Evolutionary conservation across 2,888 invertebrate genomes (phyloP), one percentile per base, ranked within the genome.

Genomic region (Macrophya alboannulata): DNA sequence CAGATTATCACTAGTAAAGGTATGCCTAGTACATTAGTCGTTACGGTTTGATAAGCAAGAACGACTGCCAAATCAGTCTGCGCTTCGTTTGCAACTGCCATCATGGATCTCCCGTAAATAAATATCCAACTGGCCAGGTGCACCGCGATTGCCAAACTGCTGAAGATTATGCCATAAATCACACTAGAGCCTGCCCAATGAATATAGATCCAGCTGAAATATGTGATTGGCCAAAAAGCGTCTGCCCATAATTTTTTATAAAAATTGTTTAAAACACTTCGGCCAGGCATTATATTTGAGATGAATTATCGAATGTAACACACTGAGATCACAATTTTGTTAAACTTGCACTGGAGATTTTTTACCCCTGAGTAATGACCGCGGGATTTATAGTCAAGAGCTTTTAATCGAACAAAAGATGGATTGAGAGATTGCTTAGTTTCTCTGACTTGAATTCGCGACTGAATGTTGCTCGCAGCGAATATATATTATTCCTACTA

Each of bases 161-260:
- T 81, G 6, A 81, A 81, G 6, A 81, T 62, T 37, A 43, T 62
- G 12, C 59, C 62, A 9, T 10, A 59, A 51, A 62, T 43, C 43
- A 81, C 51, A 62, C 62, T 81, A 12, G 62, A 43, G 21, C 81
- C 81, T 15, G 21, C 40, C 62, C 81, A 81, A 59, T 81, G 62
- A 6, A 6, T 6, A 43, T 62, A 81, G 21, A 81, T n/a, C 81
- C 81, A 81, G 43, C 81, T 62, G 15, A 81, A 59, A 21, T 81
- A 81, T 43, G 21, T 43, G 5, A 81, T 12, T 40, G 81, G 59
- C 81, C 81, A 81, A 62, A 81, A 81, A 3, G 62, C 21, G n/a
- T 81, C 81, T 25, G 43, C 4, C 10, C 12, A 12, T 17, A 59
- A 81, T 62, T n/a, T 43, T n/a, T n/a, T 15, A 62, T 21, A 25